Evolutionary conservation across 2,113 vertebrate species (phyloP), one percentile per base, ranked within the genome.

Genomic region (Muscicapa adusta): DNA sequence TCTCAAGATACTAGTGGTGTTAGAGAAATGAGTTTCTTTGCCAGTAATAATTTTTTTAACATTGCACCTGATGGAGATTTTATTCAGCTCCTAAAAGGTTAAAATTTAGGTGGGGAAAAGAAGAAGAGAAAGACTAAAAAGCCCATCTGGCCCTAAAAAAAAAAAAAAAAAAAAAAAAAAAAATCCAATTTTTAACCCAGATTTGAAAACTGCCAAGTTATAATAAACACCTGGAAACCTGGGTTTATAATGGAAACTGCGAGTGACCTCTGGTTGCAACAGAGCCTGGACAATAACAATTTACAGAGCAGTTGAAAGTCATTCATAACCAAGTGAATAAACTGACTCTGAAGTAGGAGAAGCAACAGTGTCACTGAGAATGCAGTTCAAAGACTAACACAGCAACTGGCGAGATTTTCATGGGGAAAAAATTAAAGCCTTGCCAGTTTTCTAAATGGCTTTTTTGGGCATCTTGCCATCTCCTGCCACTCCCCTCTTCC

Each of bases 181-280:
- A 29, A 4, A 10, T 84, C 93, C 65, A 94, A 93, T 94, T 93
- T 96, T 97, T 94, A 96, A 93, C 88, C 65, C 62, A 91, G 75
- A 92, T 94, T 96, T 96, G 73, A 85, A 88, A 96, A 94, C 94
- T 92, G 94, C 91, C 91, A 96, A 95, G 88, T 92, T 97, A 94
- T 24, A 96, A 93, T 96, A 97, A 96, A 97, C 95, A 97, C 95
- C 94, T 94, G 94, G 95, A 91, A 95, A 95, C 86, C 65, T 78
- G 62, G 60, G 84, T 91, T 95, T 96, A 91, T 85, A 95, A 91
- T 81, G 78, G 88, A 94, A 97, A 96, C 81, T 81, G 58, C 62
- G 25, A 96, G 94, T 95, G 94, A 97, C 95, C 91, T 87, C 81
- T 95, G 14, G 3, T 74, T 93, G 93, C 84, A 95, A 6, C 28